These are phyloP conservation scores for Philereme vetulata DNA, from an alignment of 2,888 invertebrate species.

Conservation along the genomic window DNA sequence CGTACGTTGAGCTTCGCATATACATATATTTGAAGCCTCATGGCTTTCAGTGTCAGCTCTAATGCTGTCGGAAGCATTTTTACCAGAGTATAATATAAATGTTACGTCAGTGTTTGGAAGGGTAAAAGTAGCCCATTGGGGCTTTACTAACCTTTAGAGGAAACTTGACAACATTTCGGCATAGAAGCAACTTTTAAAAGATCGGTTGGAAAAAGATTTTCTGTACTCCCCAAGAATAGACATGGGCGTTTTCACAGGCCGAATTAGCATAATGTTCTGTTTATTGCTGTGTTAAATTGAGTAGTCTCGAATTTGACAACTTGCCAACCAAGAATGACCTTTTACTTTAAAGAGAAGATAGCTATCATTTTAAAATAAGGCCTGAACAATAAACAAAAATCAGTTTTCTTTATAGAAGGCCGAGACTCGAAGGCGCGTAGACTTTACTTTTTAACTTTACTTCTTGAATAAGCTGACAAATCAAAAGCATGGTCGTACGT, in stretches of 20 bases:
- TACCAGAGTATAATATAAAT: background rate
- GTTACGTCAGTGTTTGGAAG: background rate
- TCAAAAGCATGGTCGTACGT: conserved; percentile 57
- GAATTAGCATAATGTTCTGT: conserved; percentile 13
- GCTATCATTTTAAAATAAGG: background rate
- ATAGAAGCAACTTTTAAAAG: too few species aligned
- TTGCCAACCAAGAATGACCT: background rate
- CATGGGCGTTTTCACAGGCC: background rate
- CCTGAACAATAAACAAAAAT: conserved; percentile 2
- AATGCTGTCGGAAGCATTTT: conserved; percentile 11
- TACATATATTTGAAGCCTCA: conserved; percentile 3
- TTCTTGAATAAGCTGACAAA: conserved; percentile 65
- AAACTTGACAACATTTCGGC: background rate
- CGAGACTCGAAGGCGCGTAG: background rate
- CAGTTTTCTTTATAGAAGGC: conserved; percentile 6
- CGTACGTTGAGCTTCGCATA: background rate
- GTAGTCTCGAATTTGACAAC: background rate
- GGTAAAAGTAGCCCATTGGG: background rate
- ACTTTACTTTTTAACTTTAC: conserved; percentile 48
- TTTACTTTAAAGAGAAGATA: conserved; percentile 4
- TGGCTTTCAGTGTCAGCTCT: conserved; percentile 10
- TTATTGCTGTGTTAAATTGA: conserved; percentile 10
- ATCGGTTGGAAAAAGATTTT: background rate
- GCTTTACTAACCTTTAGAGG: background rate
- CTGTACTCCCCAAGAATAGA: background rate